Conservation (phyloP, 2,113 vertebrate genomes). For the Dolichotis patagonum region DNA sequence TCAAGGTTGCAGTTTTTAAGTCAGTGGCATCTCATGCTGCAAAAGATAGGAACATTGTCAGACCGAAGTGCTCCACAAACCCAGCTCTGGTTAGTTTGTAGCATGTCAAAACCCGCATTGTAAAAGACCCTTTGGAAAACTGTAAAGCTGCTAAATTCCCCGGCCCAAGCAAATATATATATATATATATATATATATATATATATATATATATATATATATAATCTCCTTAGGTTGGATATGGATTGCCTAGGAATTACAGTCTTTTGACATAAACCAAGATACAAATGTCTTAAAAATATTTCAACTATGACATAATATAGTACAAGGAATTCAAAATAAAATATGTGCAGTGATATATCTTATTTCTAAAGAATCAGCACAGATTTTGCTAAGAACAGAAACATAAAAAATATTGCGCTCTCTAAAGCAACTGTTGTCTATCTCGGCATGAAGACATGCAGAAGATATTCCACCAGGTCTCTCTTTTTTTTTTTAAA, state of each 20-base stretch:
- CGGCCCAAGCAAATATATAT: neutral
- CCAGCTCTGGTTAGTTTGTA: neutral
- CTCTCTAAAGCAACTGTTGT: slow-evolving; percentile 17
- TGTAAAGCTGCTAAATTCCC: slow-evolving; percentile 56
- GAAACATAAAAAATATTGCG: slow-evolving; percentile 24
- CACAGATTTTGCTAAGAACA: slow-evolving; percentile 37
- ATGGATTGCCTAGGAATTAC: slow-evolving; percentile 53
- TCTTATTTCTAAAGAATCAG: slow-evolving; percentile 55
- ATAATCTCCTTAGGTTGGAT: neutral
- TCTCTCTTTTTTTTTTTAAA: neutral
- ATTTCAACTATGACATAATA: slow-evolving; percentile 48
- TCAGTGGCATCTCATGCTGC: neutral
- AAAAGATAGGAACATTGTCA: neutral
- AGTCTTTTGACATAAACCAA: slow-evolving; percentile 47
- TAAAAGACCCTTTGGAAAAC: neutral
- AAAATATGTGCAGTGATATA: slow-evolving; percentile 53
- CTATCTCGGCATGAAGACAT: neutral
- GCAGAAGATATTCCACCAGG: neutral
- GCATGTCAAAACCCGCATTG: neutral
- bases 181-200: neutral
- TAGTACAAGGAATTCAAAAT: slow-evolving; percentile 39
- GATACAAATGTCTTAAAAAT: slow-evolving; percentile 52
- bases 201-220: no score
- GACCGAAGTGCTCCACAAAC: neutral
- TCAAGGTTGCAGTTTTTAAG: slow-evolving; percentile 13